Evolutionary conservation across 2,888 invertebrate genomes (phyloP), one percentile per base, ranked within the genome.

Genomic region (Amblyteles armatorius): DNA sequence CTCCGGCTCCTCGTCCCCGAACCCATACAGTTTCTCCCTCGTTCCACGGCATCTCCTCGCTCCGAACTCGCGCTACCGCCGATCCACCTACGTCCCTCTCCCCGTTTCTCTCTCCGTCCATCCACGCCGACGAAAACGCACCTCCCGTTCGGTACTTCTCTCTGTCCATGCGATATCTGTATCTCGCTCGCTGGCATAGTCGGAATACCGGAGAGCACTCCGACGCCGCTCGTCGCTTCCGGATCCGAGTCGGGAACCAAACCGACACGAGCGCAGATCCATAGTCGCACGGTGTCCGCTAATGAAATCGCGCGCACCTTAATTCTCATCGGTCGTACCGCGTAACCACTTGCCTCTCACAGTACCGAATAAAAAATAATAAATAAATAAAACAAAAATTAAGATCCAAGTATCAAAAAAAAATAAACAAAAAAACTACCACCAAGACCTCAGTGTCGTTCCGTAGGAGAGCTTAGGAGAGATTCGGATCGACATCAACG

Each of bases 271-370:
- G 82, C 80, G 79, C 88, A 83, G 85, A 72, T 81, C 78, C 88
- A 88, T 87, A 89, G 90, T 89, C 85, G 82, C 81, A 83, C 88
- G 87, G 79, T 81, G 87, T 83, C 89, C 88, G 89, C 89, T 90
- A 90, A 91, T 90, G 88, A 89, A 90, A 90, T 90, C 88, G 86
- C 69, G 80, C 81, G 79, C 52, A 79, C 85, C 79, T 44, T 13
- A 65, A 19, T 52, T 67, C 52, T 63, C 40, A 22, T 48, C 60
- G 57, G 22, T 57, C 19, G 0, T 16, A 13, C 40, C 19, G 19
- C 22, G 3, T 19, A n/a, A n/a, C 50, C n/a, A n/a, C 16, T n/a
- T n/a, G 29, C 29, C 5, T 29, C 29, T 4, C 29, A 29, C 0
- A 40, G 40, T 40, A 40, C 0, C 40, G 7, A 40, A 40, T 9